Conservation (phyloP, 2,888 invertebrate genomes). For the Norana najaformis region DNA sequence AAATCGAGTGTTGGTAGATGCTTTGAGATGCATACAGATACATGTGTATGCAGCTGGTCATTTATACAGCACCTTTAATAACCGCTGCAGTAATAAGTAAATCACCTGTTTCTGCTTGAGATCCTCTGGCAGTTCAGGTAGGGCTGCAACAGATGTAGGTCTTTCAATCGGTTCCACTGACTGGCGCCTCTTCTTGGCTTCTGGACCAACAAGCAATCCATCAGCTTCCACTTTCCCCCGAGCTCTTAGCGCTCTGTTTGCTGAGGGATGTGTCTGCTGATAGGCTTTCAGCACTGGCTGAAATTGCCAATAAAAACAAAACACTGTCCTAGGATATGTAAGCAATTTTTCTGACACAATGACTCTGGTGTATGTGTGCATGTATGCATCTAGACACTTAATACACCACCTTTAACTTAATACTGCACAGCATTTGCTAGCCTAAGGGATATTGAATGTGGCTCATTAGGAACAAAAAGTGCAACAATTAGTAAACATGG, state of each 20-base stretch:
- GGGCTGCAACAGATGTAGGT: slow-evolving; percentile 52
- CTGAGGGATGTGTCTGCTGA: neutral
- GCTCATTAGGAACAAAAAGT: neutral
- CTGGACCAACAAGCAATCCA: slow-evolving; percentile 34
- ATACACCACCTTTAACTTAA: neutral
- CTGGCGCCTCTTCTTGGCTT: slow-evolving; percentile 37
- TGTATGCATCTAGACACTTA: neutral
- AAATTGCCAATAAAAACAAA: neutral
- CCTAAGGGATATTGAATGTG: neutral
- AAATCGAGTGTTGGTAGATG: too few species aligned
- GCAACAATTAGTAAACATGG: neutral
- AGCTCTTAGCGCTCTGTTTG: neutral
- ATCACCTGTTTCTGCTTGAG: slow-evolving; percentile 54
- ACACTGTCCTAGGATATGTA: neutral
- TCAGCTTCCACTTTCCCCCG: neutral
- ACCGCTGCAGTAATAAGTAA: neutral
- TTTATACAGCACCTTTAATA: neutral
- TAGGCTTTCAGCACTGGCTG: slow-evolving; percentile 22
- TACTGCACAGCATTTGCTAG: neutral
- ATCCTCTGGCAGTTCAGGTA: slow-evolving; percentile 52
- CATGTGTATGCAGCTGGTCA: too few species aligned
- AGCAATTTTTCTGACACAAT: neutral
- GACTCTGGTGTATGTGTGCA: neutral
- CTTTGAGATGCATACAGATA: too few species aligned
- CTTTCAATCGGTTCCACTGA: slow-evolving; percentile 33